Evolutionary conservation across 2,888 invertebrate genomes (phyloP).

Genomic region (Hyposoter dolosus): DNA sequence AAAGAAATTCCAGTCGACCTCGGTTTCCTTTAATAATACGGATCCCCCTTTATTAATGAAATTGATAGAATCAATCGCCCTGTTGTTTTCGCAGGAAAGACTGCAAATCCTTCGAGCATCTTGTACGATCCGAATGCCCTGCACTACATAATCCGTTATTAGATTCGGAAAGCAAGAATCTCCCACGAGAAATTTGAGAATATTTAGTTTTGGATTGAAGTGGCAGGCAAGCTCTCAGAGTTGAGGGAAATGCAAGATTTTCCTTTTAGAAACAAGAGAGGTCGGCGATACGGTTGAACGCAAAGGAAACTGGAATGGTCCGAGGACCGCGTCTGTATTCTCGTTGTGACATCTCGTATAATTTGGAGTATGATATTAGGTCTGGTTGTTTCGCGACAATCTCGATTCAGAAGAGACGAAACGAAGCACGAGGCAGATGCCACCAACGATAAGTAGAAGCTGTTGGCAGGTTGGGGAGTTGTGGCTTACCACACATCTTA

Average conservation of each 20-base stretch:
- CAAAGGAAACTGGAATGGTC: constrained; percentile 22
- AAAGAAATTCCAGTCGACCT: too few relatives aligned
- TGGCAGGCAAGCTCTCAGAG: constrained; percentile 31
- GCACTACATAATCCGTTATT: not conserved
- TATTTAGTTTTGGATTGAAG: constrained; percentile 22
- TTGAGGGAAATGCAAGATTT: constrained; percentile 29
- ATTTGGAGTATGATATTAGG: constrained; percentile 67
- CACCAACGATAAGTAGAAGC: constrained; percentile 29
- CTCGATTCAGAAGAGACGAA: constrained; percentile 52
- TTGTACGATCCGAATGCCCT: not conserved
- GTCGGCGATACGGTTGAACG: not conserved
- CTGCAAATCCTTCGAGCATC: not conserved
- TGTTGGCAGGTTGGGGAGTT: constrained; percentile 32
- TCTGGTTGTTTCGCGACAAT: constrained; percentile 64
- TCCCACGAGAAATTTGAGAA: constrained; percentile 73
- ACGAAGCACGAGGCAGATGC: constrained; percentile 30
- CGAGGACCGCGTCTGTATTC: constrained; percentile 51
- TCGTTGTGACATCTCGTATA: constrained; percentile 63
- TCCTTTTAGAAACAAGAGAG: constrained; percentile 49
- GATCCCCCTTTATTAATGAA: too few relatives aligned
- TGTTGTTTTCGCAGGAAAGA: too few relatives aligned
- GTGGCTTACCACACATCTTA: constrained; percentile 56
- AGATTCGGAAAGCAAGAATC: constrained; percentile 66
- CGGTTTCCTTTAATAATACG: too few relatives aligned
- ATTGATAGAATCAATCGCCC: too few relatives aligned